A percentile compares a stretch with the other conserved stretches of the same genome.
phyloP scores from a whole-genome alignment of 2,888 invertebrate genomes.

The Synergus laeviventris region DNA sequence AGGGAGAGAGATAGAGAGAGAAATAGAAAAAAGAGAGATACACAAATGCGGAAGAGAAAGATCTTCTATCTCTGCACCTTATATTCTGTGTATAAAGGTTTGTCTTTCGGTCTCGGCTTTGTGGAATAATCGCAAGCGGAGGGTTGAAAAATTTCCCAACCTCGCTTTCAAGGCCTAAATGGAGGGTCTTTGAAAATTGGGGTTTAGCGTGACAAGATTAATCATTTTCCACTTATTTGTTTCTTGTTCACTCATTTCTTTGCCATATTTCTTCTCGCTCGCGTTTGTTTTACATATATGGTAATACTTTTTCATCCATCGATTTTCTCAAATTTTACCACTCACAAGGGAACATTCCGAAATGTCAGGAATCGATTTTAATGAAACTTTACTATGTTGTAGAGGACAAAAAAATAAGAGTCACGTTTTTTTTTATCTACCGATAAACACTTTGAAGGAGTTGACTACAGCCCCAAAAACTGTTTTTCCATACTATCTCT shows the following conservation, averaged over 20 bases:
- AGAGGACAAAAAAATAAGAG: too few relatives aligned
- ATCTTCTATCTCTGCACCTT: not conserved
- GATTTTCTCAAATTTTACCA: too few relatives aligned
- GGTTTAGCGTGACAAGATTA: constrained; percentile 20
- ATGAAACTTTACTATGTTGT: too few relatives aligned
- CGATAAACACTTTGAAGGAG: too few relatives aligned
- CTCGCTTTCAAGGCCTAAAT: not conserved
- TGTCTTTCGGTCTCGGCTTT: not conserved
- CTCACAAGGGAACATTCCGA: too few relatives aligned
- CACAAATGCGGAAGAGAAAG: constrained; percentile 24
- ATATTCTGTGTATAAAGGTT: not conserved
- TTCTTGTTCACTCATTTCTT: not conserved
- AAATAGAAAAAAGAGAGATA: constrained; percentile 13
- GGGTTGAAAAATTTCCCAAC: constrained; percentile 12
- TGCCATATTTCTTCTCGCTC: not conserved
- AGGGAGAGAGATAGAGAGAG: not conserved
- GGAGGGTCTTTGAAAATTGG: constrained; percentile 19
- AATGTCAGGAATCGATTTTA: too few relatives aligned
- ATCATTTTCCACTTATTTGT: constrained; percentile 27
- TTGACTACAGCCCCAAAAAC: too few relatives aligned
- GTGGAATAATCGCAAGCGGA: not conserved
- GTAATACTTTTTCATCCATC: too few relatives aligned
- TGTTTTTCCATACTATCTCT: too few relatives aligned
- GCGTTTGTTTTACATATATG: too few relatives aligned
- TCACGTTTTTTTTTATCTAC: too few relatives aligned